Conservation (phyloP, 2,888 invertebrate species). For the Phyto melanocephala region DNA sequence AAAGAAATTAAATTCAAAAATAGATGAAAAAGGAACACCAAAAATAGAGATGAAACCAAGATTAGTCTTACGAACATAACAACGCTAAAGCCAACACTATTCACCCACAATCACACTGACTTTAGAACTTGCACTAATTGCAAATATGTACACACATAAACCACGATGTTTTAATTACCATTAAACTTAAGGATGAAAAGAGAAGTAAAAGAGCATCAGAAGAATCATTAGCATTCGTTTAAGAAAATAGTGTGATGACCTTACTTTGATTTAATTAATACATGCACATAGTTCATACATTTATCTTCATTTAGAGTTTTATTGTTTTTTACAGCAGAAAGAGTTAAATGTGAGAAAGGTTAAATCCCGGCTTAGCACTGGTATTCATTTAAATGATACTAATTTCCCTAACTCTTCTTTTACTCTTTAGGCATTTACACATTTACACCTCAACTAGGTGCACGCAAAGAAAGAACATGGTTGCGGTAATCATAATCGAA, state of each 20-base stretch:
- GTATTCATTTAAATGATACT: not conserved
- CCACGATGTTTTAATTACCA: slow-evolving; percentile 53
- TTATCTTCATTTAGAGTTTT: slow-evolving; percentile 48
- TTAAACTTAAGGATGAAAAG: not conserved
- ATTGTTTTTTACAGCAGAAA: not conserved
- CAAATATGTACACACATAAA: not conserved
- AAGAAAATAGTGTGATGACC: slow-evolving; percentile 45
- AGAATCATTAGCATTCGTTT: slow-evolving; percentile 57
- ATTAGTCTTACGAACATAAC: slow-evolving; percentile 47
- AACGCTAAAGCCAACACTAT: slow-evolving; percentile 12
- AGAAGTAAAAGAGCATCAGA: not conserved
- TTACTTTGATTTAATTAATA: slow-evolving; percentile 48
- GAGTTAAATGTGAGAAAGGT: slow-evolving; percentile 20
- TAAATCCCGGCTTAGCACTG: slow-evolving; percentile 46
- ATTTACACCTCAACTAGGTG: slow-evolving; percentile 19
- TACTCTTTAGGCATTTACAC: not conserved
- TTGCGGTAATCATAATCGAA: too few species aligned
- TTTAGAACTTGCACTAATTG: not conserved
- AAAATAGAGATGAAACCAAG: slow-evolving; percentile 61
- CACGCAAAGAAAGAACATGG: too few species aligned
- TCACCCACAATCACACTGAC: not conserved
- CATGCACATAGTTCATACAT: too few species aligned
- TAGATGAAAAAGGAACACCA: slow-evolving; percentile 50
- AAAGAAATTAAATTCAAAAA: not conserved
- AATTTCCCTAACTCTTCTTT: not conserved